Percentiles rank a stretch among this genome's conserved stretches.
Evolutionary conservation across 2,888 invertebrate genomes (phyloP).

Genomic region (Sympetrum striolatum): DNA sequence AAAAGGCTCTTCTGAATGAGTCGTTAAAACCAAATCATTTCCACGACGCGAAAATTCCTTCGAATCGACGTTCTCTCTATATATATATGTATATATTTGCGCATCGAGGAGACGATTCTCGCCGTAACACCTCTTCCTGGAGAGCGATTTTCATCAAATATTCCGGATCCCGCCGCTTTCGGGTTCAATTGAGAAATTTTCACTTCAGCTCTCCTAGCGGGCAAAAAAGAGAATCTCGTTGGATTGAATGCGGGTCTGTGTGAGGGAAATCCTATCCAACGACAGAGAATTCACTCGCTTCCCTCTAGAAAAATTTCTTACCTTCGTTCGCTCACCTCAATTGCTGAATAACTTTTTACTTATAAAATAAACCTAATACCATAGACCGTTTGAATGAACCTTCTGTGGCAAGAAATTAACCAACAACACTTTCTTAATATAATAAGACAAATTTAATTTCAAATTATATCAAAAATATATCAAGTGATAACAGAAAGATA

Average conservation of each 20-base stretch:
- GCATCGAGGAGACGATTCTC: too few relatives aligned
- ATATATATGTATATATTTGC: neutral
- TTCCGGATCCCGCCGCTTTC: neutral
- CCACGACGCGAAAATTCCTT: neutral
- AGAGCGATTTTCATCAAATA: neutral
- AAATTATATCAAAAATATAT: too few relatives aligned
- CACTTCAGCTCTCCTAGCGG: neutral
- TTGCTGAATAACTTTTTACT: too few relatives aligned
- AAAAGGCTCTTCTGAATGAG: neutral
- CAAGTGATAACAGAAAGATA: too few relatives aligned
- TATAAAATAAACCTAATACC: too few relatives aligned
- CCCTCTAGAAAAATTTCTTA: too few relatives aligned
- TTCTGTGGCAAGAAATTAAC: too few relatives aligned
- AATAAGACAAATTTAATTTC: too few relatives aligned
- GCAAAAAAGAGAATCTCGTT: neutral
- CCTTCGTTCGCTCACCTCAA: too few relatives aligned
- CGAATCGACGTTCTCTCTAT: neutral
- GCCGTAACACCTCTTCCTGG: neutral
- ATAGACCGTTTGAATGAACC: too few relatives aligned
- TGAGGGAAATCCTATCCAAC: conserved; percentile 2
- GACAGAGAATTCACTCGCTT: neutral
- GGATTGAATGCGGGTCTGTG: neutral
- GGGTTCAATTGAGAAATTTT: conserved; percentile 10
- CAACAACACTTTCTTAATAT: too few relatives aligned
- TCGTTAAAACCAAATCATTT: neutral